Base-by-base conservation (phyloP, 1,140 invertebrate genomes). In the Bombus waltoni region DNA sequence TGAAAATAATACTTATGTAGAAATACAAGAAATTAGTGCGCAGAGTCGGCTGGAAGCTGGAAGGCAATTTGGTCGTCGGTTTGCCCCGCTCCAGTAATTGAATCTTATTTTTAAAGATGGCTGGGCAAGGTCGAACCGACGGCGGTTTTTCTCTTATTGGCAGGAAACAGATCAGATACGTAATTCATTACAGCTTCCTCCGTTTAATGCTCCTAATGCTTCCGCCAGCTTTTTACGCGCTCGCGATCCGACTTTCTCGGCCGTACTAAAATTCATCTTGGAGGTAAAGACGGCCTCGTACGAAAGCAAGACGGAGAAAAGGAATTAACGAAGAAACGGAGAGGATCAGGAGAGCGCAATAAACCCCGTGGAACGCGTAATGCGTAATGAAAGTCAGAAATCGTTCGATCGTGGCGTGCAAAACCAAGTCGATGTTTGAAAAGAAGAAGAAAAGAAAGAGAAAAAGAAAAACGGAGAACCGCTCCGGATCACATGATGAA, bases 141-240 rank as follows among this genome's bases (percentile, higher is more conserved):
- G 47, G 2, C 5, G 6, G 18, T 76, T 76, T 59, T 76, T 73
- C 71, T 76, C 74, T 59, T 59, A 57, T 40, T 38, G 74, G n/a
- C 44, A 53, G 74, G 53, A 76, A 76, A 76, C 74, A 38, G 47
- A 35, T 76, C 73, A 75, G 73, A 75, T 53, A 59, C 47, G 47
- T 53, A 53, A 76, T 76, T 76, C 74, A 76, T 76, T 76, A 76
- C 74, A 59, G 25, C 74, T 76, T 76, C 74, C 74, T 59, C 11
- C 74, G 25, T 76, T 76, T 76, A 76, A 76, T 76, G 74, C 47
- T 59, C 74, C 74, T 76, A 76, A 76, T 76, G 53, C 74, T 76
- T 59, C 74, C 74, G 47, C 8, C 47, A 38, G 74, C 11, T 59
- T 76, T 59, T 76, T 76, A 59, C 32, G 40, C 71, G 13, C 35